Evolutionary conservation across 2,888 invertebrate species (phyloP).

Genomic region (Agonopterix arenella): DNA sequence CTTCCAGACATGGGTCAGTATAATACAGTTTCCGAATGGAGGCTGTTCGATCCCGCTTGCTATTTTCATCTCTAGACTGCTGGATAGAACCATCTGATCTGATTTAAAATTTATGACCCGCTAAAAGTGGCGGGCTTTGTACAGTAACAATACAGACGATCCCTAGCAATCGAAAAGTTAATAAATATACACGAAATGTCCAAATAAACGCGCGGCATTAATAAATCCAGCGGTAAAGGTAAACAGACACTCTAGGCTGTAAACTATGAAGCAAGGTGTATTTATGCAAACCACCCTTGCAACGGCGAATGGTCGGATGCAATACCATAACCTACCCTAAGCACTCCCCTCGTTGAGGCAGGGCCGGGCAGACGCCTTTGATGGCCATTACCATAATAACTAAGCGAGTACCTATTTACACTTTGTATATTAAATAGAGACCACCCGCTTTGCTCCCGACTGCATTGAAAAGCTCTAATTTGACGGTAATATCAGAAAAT

Average conservation of each 20-base stretch:
- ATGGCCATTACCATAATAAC: slow-evolving; percentile 64
- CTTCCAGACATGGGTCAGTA: slow-evolving; percentile 4
- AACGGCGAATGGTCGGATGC: slow-evolving; percentile 56
- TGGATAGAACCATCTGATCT: slow-evolving; percentile 14
- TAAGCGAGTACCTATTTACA: slow-evolving; percentile 30
- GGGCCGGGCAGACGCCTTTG: slow-evolving; percentile 62
- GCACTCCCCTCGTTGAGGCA: slow-evolving; percentile 62
- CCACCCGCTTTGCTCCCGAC: slow-evolving; percentile 1
- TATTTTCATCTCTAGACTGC: slow-evolving; percentile 46
- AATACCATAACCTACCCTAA: slow-evolving; percentile 70
- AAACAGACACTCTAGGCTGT: slow-evolving; percentile 52
- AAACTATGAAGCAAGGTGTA: slow-evolving; percentile 46
- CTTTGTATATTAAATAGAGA: slow-evolving; percentile 2
- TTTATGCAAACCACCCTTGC: slow-evolving; percentile 59
- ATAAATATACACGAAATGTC: slow-evolving; percentile 30
- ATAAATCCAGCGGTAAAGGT: slow-evolving; percentile 54
- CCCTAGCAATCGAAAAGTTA: neutral
- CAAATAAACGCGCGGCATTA: slow-evolving; percentile 57
- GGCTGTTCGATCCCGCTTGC: slow-evolving; percentile 56
- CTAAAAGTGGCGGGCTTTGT: slow-evolving; percentile 12
- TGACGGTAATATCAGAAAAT: neutral
- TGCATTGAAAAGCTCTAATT: neutral
- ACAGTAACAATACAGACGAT: slow-evolving; percentile 19
- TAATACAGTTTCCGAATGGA: slow-evolving; percentile 5
- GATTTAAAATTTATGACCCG: slow-evolving; percentile 49